Evolutionary conservation across 2,888 invertebrate genomes (phyloP).

Genomic region (Amphipyra tragopoginis): DNA sequence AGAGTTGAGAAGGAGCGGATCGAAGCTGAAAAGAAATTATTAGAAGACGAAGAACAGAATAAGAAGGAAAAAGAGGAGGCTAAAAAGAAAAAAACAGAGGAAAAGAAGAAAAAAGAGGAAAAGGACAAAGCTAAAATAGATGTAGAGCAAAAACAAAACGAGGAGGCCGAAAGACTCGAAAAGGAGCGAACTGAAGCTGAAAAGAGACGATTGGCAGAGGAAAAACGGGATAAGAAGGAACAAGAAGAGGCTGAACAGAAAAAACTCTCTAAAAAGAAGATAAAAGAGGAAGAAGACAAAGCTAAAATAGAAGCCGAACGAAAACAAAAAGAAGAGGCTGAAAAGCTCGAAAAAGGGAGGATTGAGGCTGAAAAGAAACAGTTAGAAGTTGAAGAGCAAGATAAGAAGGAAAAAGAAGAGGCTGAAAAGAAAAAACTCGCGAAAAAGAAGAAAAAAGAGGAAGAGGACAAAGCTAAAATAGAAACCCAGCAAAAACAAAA

Average conservation of each 20-base stretch:
- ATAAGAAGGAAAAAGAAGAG: constrained; percentile 62
- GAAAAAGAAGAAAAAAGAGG: not conserved
- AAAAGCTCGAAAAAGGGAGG: not conserved
- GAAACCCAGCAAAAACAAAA: not conserved
- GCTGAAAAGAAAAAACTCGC: constrained; percentile 4
- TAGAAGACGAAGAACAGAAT: not conserved
- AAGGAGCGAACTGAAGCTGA: constrained; percentile 15
- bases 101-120: constrained; percentile 6
- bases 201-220: constrained; percentile 12
- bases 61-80: constrained; percentile 25
- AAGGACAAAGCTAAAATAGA: not conserved
- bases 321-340: not conserved
- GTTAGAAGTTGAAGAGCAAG: no score
- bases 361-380: constrained; percentile 19
- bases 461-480: not conserved
- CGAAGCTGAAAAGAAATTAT: not conserved
- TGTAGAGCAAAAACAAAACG: not conserved
- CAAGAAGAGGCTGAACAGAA: constrained; percentile 3
- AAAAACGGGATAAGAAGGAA: constrained; percentile 11
- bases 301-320: not conserved
- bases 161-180: constrained; percentile 6
- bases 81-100: not conserved
- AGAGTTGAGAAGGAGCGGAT: not conserved
- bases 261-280: not conserved
- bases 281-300: constrained; percentile 1